Conservation (phyloP, 2,113 vertebrate species). For the Zosterops pallidus region DNA sequence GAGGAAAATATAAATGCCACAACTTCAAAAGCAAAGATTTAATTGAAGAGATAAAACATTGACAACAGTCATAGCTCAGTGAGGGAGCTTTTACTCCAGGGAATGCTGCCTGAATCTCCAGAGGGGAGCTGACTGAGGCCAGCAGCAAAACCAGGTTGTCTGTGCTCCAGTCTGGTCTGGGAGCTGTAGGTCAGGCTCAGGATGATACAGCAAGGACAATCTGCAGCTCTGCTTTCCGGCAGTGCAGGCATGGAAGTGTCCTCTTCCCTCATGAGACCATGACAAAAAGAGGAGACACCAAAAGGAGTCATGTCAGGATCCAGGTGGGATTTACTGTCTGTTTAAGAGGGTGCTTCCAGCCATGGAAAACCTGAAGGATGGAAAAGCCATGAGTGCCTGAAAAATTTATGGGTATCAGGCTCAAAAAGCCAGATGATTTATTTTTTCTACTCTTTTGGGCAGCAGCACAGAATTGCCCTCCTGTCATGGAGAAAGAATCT, state of each 20-base stretch:
- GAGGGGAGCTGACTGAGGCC: neutral
- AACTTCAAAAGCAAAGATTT: neutral
- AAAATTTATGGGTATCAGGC: neutral
- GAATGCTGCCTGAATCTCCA: neutral
- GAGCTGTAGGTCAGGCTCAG: neutral
- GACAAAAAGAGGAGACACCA: neutral
- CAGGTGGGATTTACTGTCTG: neutral
- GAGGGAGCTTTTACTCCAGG: neutral
- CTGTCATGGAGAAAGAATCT: neutral
- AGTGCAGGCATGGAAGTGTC: neutral
- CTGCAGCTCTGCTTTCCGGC: neutral
- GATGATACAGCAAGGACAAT: neutral
- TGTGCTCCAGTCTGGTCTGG: neutral
- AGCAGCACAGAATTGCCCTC: neutral
- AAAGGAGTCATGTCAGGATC: accelerated
- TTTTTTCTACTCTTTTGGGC: neutral
- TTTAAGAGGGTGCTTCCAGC: neutral
- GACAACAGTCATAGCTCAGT: accelerated
- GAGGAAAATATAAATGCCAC: neutral
- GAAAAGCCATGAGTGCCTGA: neutral
- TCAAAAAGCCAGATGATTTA: neutral
- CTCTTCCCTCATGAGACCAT: neutral
- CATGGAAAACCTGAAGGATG: neutral
- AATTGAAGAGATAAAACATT: neutral
- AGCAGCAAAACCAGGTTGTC: neutral